phyloP scores from a whole-genome alignment of 2,888 invertebrate species.

The Thereva unica region DNA sequence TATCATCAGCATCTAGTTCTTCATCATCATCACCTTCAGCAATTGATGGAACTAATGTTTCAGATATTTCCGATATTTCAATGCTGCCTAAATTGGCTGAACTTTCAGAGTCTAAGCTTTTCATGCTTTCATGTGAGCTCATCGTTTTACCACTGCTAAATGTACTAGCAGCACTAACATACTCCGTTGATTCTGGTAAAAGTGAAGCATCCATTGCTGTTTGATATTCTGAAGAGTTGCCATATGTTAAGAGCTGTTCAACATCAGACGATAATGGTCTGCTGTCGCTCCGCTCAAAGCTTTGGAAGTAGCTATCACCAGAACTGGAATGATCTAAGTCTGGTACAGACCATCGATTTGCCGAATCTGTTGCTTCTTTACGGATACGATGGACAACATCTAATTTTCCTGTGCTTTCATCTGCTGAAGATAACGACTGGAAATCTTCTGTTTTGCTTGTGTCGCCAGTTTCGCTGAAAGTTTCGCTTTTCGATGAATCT shows the following conservation, averaged over 20 bases:
- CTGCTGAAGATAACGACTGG: constrained; percentile 40
- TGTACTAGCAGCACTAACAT: constrained; percentile 84
- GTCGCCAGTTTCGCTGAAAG: constrained; percentile 14
- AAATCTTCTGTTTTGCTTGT: constrained; percentile 35
- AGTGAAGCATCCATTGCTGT: constrained; percentile 79
- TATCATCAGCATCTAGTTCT: constrained; percentile 45
- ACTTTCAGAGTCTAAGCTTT: constrained; percentile 85
- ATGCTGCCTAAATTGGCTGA: constrained; percentile 87
- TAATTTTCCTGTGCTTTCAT: constrained; percentile 10
- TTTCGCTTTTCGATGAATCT: constrained; percentile 10
- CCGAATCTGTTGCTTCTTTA: constrained; percentile 57
- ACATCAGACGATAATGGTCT: constrained; percentile 86
- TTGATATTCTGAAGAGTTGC: constrained; percentile 83
- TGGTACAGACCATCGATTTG: constrained; percentile 74
- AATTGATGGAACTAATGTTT: constrained; percentile 89
- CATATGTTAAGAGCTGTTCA: constrained; percentile 75
- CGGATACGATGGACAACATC: constrained; percentile 51
- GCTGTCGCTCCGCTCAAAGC: constrained; percentile 78
- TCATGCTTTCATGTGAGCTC: constrained; percentile 90
- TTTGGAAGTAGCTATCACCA: constrained; percentile 86
- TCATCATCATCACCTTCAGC: constrained; percentile 67
- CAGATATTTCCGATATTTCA: constrained; percentile 89
- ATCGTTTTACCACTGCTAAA: constrained; percentile 59
- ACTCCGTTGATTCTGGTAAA: constrained; percentile 80
- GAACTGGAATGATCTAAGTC: constrained; percentile 87